These are phyloP conservation scores for Anolis apletophallus DNA, from an alignment of 2,797 vertebrate species.

Conservation along the genomic window DNA sequence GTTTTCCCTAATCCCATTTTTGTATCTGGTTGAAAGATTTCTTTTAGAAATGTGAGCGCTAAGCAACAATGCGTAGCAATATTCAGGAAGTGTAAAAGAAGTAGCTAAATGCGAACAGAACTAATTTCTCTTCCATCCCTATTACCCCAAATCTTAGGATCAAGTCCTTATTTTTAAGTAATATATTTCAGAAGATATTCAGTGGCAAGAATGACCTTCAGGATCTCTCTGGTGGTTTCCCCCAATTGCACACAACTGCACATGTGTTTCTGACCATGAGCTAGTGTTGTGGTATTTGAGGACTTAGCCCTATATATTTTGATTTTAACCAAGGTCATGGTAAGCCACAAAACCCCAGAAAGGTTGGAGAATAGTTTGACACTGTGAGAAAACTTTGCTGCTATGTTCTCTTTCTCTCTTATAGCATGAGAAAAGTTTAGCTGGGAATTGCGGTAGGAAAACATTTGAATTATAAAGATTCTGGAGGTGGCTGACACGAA, in stretches of 20 bases:
- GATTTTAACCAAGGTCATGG: slow-evolving; percentile 26
- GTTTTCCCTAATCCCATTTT: too few species aligned
- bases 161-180: neutral
- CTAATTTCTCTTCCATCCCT: neutral
- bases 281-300: slow-evolving; percentile 9
- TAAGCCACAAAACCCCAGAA: slow-evolving; percentile 4
- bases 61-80: neutral
- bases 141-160: neutral
- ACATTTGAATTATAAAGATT: neutral
- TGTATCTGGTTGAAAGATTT: too few species aligned
- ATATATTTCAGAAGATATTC: neutral
- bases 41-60: too few species aligned
- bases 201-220: neutral
- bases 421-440: slow-evolving; percentile 24
- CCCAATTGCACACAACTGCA: slow-evolving; percentile 2
- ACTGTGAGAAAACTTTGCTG: neutral
- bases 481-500: neutral
- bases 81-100: neutral
- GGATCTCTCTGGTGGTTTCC: neutral
- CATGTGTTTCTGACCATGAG: neutral
- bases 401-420: neutral
- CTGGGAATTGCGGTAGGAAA: slow-evolving; percentile 30
- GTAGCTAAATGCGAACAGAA: neutral
- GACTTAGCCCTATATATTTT: slow-evolving; percentile 23
- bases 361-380: neutral